These are phyloP conservation scores for Sciurus vulgaris DNA, from an alignment of 2,797 vertebrate genomes.

Conservation along the genomic window DNA sequence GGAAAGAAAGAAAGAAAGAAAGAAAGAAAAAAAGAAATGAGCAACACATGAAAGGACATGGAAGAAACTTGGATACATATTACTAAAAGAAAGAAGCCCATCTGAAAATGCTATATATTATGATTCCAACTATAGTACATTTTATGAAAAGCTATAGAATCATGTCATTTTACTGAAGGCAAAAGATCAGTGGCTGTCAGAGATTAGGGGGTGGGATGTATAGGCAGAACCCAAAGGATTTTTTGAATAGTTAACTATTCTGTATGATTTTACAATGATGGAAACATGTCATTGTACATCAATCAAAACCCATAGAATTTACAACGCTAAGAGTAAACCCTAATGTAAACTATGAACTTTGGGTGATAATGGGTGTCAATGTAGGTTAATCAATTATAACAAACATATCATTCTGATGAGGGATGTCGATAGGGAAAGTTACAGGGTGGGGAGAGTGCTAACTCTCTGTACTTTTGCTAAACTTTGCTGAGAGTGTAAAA, in stretches of 20 bases:
- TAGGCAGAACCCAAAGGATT: background rate
- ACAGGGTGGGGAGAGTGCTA: fast-evolving
- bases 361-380: background rate
- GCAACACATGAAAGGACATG: background rate
- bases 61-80: background rate
- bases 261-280: background rate
- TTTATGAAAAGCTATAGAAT: background rate
- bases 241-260: background rate
- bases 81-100: background rate
- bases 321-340: background rate
- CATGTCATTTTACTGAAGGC: background rate
- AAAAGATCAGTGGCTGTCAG: background rate
- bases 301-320: background rate
- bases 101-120: background rate
- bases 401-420: background rate
- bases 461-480: background rate
- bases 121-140: background rate
- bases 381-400: background rate
- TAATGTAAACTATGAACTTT: background rate
- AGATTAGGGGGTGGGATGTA: background rate
- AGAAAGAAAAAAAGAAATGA: background rate
- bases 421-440: background rate
- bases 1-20: too few relatives aligned
- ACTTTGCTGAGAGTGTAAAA: background rate
- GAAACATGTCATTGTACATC: background rate